phyloP scores from a whole-genome alignment of 2,888 invertebrate species.

The Volucella inflata region DNA sequence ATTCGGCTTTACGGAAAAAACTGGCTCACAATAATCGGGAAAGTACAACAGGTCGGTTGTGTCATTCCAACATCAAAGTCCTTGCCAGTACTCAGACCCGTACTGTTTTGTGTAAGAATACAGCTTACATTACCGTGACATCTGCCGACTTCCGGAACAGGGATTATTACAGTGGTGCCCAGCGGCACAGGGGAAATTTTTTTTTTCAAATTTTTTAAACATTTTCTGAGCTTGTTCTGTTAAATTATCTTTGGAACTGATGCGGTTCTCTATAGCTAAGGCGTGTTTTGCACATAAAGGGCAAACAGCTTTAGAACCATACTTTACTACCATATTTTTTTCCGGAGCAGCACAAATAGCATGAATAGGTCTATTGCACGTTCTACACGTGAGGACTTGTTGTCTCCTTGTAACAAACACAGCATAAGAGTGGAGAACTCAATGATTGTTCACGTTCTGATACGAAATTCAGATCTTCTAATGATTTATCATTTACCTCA shows the following conservation, averaged over 20 bases:
- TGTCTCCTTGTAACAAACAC: conserved; percentile 6
- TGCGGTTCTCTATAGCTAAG: not conserved
- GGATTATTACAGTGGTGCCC: not conserved
- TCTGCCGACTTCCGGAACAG: conserved; percentile 1
- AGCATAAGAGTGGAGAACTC: conserved; percentile 9
- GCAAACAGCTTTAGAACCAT: not conserved
- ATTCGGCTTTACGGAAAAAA: no score
- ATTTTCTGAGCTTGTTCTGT: conserved; percentile 6
- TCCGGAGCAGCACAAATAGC: conserved; percentile 1
- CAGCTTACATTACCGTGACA: not conserved
- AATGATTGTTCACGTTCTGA: conserved; percentile 2
- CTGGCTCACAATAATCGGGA: no score
- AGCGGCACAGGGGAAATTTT: not conserved
- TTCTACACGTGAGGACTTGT: not conserved
- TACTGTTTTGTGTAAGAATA: not conserved
- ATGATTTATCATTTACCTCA: no score
- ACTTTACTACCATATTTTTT: not conserved
- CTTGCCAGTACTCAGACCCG: no score
- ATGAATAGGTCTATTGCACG: not conserved
- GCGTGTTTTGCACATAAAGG: not conserved
- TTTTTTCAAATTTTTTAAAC: not conserved
- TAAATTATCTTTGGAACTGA: not conserved
- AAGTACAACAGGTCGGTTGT: no score
- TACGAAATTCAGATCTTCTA: not conserved
- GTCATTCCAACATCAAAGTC: no score